Evolutionary conservation across 2,888 invertebrate species (phyloP), one percentile per base, ranked within the genome.

Genomic region (Chironomus tentans): DNA sequence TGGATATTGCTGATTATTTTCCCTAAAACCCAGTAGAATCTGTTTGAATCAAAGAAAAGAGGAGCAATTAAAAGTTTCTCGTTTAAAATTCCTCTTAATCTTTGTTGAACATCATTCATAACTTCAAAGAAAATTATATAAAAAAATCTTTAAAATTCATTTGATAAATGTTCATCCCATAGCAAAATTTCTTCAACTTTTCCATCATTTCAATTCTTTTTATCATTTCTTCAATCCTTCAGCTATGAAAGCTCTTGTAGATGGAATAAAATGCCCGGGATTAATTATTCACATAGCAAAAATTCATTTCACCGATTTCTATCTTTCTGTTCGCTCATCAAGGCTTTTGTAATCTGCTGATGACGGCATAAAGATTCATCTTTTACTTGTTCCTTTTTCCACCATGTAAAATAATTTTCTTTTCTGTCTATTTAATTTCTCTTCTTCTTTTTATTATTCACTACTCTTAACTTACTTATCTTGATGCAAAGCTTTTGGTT

Each of bases 211-310:
- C 56, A 18, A 56, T 56, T n/a, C 56, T 56, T 18, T 15, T 56
- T 56, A 18, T 56, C n/a, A 15, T 56, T 56, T n/a, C 56, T 56
- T 56, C 56, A 56, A 18, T 56, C 56, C 56, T 56, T 56, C 4
- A 65, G 65, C 65, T 13, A 24, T 22, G 24, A 65, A 22, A 65
- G 21, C 18, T 18, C 22, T 7, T 15, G 15, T 38, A 56, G 56
- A 15, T 18, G 18, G 15, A 56, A 38, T 38, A 38, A 56, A 15
- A 56, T 56, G 56, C 65, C 65, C 24, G 21, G 65, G 65, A 65
- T 65, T 65, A 65, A 65, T 65, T 65, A 65, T 65, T 65, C 65
- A 24, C 21, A 65, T 21, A 65, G 65, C 22, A 65, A 65, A 65
- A 65, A 65, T 21, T 65, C 65, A 65, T 65, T 65, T 65, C 65